phyloP scores from a whole-genome alignment of 2,113 vertebrate species.

The Zeus faber region DNA sequence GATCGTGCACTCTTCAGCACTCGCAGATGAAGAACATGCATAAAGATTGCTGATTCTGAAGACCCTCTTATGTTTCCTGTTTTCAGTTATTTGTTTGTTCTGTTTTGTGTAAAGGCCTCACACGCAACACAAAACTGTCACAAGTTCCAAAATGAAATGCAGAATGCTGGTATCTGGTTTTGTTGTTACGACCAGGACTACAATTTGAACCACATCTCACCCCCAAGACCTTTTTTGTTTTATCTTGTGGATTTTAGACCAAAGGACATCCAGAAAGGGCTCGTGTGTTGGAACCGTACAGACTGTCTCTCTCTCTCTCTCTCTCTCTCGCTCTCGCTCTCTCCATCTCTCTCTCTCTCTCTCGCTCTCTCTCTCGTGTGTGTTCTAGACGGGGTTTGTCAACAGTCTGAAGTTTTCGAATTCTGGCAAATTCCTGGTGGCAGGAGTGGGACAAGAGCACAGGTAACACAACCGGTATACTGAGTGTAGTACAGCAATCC shows the following conservation, averaged over 20 bases:
- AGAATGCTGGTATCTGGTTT: background rate
- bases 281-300: background rate
- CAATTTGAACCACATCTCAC: background rate
- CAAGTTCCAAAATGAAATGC: too few relatives aligned
- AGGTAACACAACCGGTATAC: constrained; percentile 72
- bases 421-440: constrained; percentile 87
- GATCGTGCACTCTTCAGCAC: too few relatives aligned
- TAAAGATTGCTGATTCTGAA: too few relatives aligned
- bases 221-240: background rate
- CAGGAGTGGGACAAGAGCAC: constrained; percentile 93
- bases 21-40: too few relatives aligned
- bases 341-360: too few relatives aligned
- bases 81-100: too few relatives aligned
- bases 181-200: too few relatives aligned
- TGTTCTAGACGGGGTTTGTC: constrained; percentile 82
- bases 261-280: background rate
- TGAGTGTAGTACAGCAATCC: background rate
- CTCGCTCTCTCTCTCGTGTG: background rate
- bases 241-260: background rate
- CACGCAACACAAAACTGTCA: too few relatives aligned
- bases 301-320: background rate
- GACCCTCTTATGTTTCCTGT: too few relatives aligned
- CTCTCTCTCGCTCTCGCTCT: too few relatives aligned
- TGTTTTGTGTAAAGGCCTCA: too few relatives aligned
- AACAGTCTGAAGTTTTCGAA: constrained; percentile 93